Evolutionary conservation across 2,888 invertebrate genomes (phyloP).

Genomic region (Cantharis flavilabris): DNA sequence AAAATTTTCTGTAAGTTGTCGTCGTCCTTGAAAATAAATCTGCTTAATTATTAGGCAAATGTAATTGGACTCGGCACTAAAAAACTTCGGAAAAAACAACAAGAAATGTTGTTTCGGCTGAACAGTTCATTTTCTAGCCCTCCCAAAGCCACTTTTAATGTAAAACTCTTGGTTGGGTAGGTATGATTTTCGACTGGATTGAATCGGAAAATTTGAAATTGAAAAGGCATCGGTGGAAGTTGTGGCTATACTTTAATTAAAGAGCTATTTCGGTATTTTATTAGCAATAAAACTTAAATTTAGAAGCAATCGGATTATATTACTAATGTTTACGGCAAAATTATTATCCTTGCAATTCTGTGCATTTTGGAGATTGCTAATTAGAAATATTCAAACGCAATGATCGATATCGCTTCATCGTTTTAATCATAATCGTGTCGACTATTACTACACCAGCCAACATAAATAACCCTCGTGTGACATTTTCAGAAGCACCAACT

Average conservation of each 20-base stretch:
- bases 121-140: not conserved
- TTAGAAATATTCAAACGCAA: not conserved
- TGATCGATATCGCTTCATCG: not conserved
- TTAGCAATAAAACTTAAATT: not conserved
- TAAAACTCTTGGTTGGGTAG: too few relatives aligned
- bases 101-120: not conserved
- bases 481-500: not conserved
- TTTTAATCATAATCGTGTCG: not conserved
- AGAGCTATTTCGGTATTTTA: not conserved
- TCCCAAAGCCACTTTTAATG: not conserved
- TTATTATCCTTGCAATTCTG: too few relatives aligned
- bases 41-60: not conserved
- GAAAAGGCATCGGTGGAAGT: not conserved
- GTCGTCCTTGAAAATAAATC: not conserved
- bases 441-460: not conserved
- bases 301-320: not conserved
- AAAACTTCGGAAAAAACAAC: not conserved
- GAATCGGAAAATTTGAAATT: not conserved
- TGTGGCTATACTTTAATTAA: not conserved
- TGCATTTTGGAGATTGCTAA: not conserved
- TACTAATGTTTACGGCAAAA: not conserved
- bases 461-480: not conserved
- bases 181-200: not conserved
- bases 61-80: not conserved
- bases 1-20: not conserved